These are phyloP conservation scores for Zaprionus lachaisei DNA, from an alignment of 1,140 invertebrate species.

Conservation along the genomic window DNA sequence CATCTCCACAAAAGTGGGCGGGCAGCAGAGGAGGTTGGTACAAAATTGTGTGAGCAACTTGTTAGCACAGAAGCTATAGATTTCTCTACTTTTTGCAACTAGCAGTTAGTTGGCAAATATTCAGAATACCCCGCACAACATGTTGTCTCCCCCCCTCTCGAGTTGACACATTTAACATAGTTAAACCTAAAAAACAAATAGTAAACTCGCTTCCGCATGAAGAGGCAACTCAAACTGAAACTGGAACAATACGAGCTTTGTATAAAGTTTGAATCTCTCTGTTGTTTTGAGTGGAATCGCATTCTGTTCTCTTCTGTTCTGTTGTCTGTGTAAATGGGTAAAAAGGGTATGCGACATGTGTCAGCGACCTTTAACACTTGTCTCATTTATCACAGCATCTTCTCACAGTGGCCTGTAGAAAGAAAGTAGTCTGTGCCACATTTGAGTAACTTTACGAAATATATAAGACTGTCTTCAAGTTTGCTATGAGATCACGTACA, in stretches of 20 bases:
- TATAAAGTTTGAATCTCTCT: slow-evolving; percentile 36
- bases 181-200: slow-evolving; percentile 15
- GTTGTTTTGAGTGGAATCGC: slow-evolving; percentile 10
- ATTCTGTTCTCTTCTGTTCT: slow-evolving; percentile 7
- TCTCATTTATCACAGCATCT: slow-evolving; percentile 40
- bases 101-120: slow-evolving; percentile 35
- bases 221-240: background rate
- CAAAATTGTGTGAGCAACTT: slow-evolving; percentile 21
- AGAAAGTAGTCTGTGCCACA: slow-evolving; percentile 37
- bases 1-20: slow-evolving; percentile 13
- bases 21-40: background rate
- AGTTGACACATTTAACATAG: slow-evolving; percentile 44
- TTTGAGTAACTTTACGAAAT: slow-evolving; percentile 13
- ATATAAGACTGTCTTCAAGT: background rate
- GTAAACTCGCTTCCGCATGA: slow-evolving; percentile 42
- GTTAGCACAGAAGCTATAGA: slow-evolving; percentile 30
- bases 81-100: slow-evolving; percentile 29
- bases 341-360: slow-evolving; percentile 45
- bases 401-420: slow-evolving; percentile 4
- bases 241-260: slow-evolving; percentile 46
- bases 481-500: background rate
- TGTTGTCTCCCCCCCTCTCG: slow-evolving; percentile 1
- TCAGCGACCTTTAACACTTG: slow-evolving; percentile 48
- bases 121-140: slow-evolving; percentile 22
- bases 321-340: slow-evolving; percentile 22